phyloP scores from a whole-genome alignment of 2,797 vertebrate species.

The Macropodus opercularis region DNA sequence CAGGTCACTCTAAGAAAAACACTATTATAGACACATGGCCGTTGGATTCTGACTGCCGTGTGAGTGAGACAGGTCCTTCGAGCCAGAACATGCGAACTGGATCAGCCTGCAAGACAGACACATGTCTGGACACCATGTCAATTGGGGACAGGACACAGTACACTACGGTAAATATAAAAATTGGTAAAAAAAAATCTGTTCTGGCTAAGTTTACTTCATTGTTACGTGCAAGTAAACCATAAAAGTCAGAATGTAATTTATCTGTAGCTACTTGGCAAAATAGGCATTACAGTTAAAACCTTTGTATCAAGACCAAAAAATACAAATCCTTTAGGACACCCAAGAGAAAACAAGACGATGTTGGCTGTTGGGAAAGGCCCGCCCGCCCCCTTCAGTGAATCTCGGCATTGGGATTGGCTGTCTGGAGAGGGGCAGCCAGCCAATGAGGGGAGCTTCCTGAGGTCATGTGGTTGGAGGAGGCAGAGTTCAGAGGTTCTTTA shows the following conservation, averaged over 20 bases:
- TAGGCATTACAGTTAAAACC: constrained; percentile 82
- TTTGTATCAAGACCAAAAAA: constrained; percentile 90
- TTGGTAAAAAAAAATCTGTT: constrained; percentile 76
- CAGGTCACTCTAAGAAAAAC: constrained; percentile 25
- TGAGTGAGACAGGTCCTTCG: constrained; percentile 75
- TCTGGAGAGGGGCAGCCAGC: constrained; percentile 98
- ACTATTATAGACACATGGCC: constrained; percentile 42
- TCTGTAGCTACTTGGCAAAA: constrained; percentile 66
- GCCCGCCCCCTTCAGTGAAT: constrained; percentile 94
- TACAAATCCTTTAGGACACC: constrained; percentile 99
- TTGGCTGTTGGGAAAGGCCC: constrained; percentile 96
- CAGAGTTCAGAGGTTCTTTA: constrained; percentile 99
- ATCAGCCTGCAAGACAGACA: constrained; percentile 84
- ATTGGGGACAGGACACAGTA: constrained; percentile 75
- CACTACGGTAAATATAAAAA: constrained; percentile 71
- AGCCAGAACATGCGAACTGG: constrained; percentile 78
- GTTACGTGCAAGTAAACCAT: constrained; percentile 66
- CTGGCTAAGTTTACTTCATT: constrained; percentile 76
- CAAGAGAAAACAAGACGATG: constrained; percentile 98
- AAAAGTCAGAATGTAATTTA: constrained; percentile 51
- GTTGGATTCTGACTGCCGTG: constrained; percentile 69
- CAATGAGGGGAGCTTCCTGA: constrained; percentile 96
- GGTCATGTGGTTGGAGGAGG: constrained; percentile 99
- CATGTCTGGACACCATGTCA: constrained; percentile 84
- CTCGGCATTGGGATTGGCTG: constrained; percentile 99